phyloP scores from a whole-genome alignment of 2,113 vertebrate species.

The Pollachius pollachius region DNA sequence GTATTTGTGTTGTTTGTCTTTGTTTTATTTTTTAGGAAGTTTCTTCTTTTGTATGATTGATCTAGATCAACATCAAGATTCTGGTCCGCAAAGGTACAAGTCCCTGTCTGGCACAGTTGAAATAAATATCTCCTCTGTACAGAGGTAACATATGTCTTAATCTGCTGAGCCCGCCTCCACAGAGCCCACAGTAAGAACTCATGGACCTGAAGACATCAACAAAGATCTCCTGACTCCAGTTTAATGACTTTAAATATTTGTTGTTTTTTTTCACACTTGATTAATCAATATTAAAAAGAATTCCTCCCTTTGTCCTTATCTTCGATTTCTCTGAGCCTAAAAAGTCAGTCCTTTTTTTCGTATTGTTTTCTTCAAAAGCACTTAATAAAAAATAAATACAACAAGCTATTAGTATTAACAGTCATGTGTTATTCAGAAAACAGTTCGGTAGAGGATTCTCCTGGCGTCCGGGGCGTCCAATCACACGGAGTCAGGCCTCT shows the following conservation, averaged over 20 bases:
- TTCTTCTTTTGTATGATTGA: conserved; percentile 55
- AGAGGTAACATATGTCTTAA: conserved; percentile 66
- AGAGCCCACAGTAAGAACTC: conserved; percentile 67
- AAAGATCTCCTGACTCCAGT: conserved; percentile 95
- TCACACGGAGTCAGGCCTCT: conserved; percentile 78
- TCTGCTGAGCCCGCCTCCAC: conserved; percentile 82
- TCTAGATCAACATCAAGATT: conserved; percentile 64
- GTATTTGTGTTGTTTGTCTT: no score
- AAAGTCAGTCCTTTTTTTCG: conserved; percentile 78
- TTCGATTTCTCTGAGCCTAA: conserved; percentile 65
- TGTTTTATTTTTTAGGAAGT: conserved; percentile 48
- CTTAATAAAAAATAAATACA: conserved; percentile 98
- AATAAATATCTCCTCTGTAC: conserved; percentile 84
- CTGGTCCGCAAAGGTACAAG: conserved; percentile 68
- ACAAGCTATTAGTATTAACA: conserved; percentile 94
- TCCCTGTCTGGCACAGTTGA: conserved; percentile 81
- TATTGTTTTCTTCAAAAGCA: conserved; percentile 73
- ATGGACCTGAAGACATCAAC: conserved; percentile 84
- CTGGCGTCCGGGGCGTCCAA: conserved; percentile 63
- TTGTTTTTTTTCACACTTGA: conserved; percentile 74
- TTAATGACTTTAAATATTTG: conserved; percentile 97
- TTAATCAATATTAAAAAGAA: conserved; percentile 86
- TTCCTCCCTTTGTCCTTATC: conserved; percentile 50
- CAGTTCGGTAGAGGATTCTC: conserved; percentile 86
- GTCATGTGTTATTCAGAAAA: conserved; percentile 93